These are phyloP conservation scores for Adelosebastes latens DNA, from an alignment of 2,797 vertebrate species.

Conservation along the genomic window DNA sequence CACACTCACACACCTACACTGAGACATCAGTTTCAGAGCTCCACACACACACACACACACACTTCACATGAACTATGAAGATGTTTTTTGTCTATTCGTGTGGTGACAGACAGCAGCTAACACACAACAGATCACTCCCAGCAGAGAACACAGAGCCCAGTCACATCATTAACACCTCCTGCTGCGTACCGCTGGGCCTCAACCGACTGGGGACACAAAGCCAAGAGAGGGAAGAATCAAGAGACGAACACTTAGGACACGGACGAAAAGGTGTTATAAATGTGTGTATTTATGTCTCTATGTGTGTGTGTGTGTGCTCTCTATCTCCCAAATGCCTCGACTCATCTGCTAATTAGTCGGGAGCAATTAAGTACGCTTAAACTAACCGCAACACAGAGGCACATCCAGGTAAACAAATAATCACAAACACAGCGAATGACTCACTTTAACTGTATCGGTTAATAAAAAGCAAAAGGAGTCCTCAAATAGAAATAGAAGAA, in stretches of 20 bases:
- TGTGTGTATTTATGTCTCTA: slow-evolving; percentile 41
- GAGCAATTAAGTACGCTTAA: slow-evolving; percentile 76
- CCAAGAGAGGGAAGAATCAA: slow-evolving; percentile 32
- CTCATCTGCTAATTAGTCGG: slow-evolving; percentile 79
- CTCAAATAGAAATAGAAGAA: slow-evolving; percentile 15
- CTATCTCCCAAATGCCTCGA: slow-evolving; percentile 66
- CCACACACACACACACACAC: slow-evolving; percentile 11
- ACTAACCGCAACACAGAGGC: slow-evolving; percentile 64
- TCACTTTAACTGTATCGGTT: slow-evolving; percentile 38
- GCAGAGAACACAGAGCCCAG: slow-evolving; percentile 67
- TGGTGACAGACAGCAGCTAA: slow-evolving; percentile 76
- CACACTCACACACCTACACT: background rate
- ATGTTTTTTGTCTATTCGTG: slow-evolving; percentile 60
- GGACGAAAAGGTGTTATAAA: slow-evolving; percentile 39
- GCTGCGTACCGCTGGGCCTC: slow-evolving; percentile 61
- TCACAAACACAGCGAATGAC: slow-evolving; percentile 39
- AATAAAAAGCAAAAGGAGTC: slow-evolving; percentile 14
- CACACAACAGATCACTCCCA: slow-evolving; percentile 75
- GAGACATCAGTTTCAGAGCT: slow-evolving; percentile 25
- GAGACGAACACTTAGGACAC: slow-evolving; percentile 58
- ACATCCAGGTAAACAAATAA: slow-evolving; percentile 72
- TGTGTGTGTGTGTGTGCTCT: slow-evolving; percentile 2
- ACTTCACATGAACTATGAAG: slow-evolving; percentile 51
- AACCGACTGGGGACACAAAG: slow-evolving; percentile 57
- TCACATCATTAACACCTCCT: slow-evolving; percentile 82